Evolutionary conservation across 2,888 invertebrate genomes (phyloP), one percentile per base, ranked within the genome.

Genomic region (Calameuta filiformis): DNA sequence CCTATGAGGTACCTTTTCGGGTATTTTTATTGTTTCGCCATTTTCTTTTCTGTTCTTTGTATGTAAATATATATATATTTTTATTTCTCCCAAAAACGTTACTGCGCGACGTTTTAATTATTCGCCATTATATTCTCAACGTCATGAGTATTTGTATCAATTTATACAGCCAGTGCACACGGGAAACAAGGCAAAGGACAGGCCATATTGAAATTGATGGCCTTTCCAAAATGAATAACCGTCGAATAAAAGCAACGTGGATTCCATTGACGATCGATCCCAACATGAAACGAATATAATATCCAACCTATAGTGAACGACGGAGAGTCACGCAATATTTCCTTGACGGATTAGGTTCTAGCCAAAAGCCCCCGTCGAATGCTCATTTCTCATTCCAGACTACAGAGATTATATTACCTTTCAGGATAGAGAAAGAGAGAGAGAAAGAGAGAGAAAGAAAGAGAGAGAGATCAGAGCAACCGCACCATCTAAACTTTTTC

Each of bases 171-270:
- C 56, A 23, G 23, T 56, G 56, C 23, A 9, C 6, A 15, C 56
- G 56, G 23, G 56, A 23, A 56, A 23, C 56, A 56, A 23, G 9
- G 56, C 56, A 23, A 56, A 56, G 56, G 56, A 56, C 56, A 23
- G 56, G 4, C 31, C 71, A 71, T 71, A 71, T 71, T 71, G 71
- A 71, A 33, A 71, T 71, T 71, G 71, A 71, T 71, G 71, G 31
- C 12, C 31, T 33, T 31, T 31, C 71, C 31, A 71, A 71, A 71
- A 33, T 71, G 31, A 15, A 71, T 71, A 71, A 56, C 56, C 56
- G 56, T 56, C 56, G 56, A 56, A 56, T 56, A 56, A 56, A 56
- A 56, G 56, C 56, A 56, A 23, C 56, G 56, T 56, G 56, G 23
- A 56, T 56, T 56, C 56, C 23, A 23, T 56, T 56, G 56, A 56